Conservation (phyloP, 1,140 invertebrate genomes). For the Cydia strobilella region DNA sequence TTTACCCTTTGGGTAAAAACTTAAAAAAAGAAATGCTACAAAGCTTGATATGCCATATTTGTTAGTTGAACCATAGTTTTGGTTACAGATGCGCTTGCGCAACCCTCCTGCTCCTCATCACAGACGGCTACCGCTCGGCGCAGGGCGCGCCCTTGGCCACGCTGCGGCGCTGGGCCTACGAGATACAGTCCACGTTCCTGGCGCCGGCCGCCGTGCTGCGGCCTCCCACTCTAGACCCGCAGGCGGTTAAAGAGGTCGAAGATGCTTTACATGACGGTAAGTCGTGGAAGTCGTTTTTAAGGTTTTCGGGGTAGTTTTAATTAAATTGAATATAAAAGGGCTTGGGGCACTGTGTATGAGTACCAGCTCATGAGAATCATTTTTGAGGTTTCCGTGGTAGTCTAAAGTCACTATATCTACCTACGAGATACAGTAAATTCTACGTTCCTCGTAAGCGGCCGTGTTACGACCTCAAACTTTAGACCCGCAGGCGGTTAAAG, state of each 20-base stretch:
- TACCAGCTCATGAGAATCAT: too few species aligned
- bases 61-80: background rate
- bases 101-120: slow-evolving; percentile 60
- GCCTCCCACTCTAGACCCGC: slow-evolving; percentile 3
- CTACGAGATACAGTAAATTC: too few species aligned
- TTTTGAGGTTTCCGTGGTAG: too few species aligned
- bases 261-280: background rate
- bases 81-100: slow-evolving; percentile 58
- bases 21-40: too few species aligned
- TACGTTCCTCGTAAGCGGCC: too few species aligned
- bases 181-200: slow-evolving; percentile 98
- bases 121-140: slow-evolving; percentile 61
- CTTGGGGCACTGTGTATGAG: too few species aligned
- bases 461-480: slow-evolving; percentile 43
- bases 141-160: slow-evolving; percentile 50
- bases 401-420: too few species aligned
- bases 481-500: background rate
- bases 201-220: slow-evolving; percentile 87
- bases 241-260: background rate
- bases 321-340: too few species aligned
- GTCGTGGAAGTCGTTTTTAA: too few species aligned
- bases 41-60: too few species aligned
- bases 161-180: slow-evolving; percentile 97
- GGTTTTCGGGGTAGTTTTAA: too few species aligned
- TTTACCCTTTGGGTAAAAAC: too few species aligned